Evolutionary conservation across 2,888 invertebrate genomes (phyloP), one percentile per base, ranked within the genome.

Genomic region (Nemapogon koenigi): DNA sequence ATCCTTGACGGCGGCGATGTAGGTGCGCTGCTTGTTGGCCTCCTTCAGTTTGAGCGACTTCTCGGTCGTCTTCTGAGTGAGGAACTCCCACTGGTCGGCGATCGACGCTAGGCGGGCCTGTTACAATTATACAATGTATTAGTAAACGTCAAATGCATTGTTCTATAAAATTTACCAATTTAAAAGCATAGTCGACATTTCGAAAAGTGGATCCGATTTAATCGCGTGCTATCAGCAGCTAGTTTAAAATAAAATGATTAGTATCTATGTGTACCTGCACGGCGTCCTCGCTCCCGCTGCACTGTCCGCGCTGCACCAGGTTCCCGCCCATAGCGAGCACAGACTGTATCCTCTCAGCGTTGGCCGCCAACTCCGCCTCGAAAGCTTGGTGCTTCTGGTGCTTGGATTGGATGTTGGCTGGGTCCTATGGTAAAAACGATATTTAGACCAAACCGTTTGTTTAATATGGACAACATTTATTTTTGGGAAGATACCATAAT

Each of bases 371-470:
- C 69, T 99, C 99, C 1, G 99, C 98, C 70, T 99, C 99, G 73
- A 99, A 99, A 1, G 99, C 99, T 72, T 99, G 98, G 79, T 99
- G 99, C 67, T 99, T 99, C 78, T 99, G 99, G 70, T 98, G 97
- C 67, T 99, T 99, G 25, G 96, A 95, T 67, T 97, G 98, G 57
- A 99, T 98, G 70, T 99, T 98, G 1, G 92, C 92, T 10, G 92
- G 92, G 64, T 93, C 92, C 80, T 81, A 46, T 0, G 1, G 4
- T 15, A 14, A 16, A 29, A 22, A 22, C 25, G 10, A 10, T 22
- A 10, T 22, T 22, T 22, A n/a, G n/a, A n/a, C n/a, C n/a, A n/a
- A n/a, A n/a, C n/a, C n/a, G n/a, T n/a, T n/a, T n/a, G n/a, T n/a
- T n/a, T n/a, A n/a, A n/a, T n/a, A n/a, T n/a, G n/a, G n/a, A n/a